A percentile compares a stretch with the other conserved stretches of the same genome.
These are phyloP conservation scores for Trachymyrmex septentrionalis DNA, from an alignment of 1,140 invertebrate species.

Conservation along the genomic window DNA sequence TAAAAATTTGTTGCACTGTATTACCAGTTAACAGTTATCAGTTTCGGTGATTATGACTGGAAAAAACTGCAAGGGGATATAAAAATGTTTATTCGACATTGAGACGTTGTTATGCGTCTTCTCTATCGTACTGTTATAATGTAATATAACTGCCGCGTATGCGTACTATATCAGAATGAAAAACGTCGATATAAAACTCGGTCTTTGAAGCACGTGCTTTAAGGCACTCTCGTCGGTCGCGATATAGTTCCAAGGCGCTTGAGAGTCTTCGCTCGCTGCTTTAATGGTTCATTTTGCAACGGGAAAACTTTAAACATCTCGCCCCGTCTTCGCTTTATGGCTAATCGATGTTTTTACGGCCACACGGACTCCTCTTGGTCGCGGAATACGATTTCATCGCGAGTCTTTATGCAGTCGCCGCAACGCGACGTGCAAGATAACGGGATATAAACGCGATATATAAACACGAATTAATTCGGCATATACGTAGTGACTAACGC, in stretches of 20 bases:
- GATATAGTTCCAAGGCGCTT: constrained; percentile 53
- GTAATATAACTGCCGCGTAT: constrained; percentile 29
- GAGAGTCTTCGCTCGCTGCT: constrained; percentile 61
- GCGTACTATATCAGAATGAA: constrained; percentile 34
- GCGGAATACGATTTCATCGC: constrained; percentile 38
- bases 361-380: constrained; percentile 39
- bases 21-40: neutral
- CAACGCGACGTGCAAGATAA: neutral
- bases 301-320: constrained; percentile 72
- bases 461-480: constrained; percentile 40
- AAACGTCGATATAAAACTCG: constrained; percentile 55
- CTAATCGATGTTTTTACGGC: constrained; percentile 76
- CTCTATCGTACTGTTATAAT: constrained; percentile 19
- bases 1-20: too few species aligned
- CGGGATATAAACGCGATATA: constrained; percentile 37
- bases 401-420: constrained; percentile 32
- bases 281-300: constrained; percentile 76
- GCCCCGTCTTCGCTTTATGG: constrained; percentile 68
- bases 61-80: neutral
- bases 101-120: neutral
- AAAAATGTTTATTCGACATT: neutral
- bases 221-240: constrained; percentile 47
- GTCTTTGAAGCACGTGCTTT: constrained; percentile 60
- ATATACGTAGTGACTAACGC: neutral
- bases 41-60: neutral